phyloP scores from a whole-genome alignment of 2,888 invertebrate species.

The Apomyelois bistriatella region DNA sequence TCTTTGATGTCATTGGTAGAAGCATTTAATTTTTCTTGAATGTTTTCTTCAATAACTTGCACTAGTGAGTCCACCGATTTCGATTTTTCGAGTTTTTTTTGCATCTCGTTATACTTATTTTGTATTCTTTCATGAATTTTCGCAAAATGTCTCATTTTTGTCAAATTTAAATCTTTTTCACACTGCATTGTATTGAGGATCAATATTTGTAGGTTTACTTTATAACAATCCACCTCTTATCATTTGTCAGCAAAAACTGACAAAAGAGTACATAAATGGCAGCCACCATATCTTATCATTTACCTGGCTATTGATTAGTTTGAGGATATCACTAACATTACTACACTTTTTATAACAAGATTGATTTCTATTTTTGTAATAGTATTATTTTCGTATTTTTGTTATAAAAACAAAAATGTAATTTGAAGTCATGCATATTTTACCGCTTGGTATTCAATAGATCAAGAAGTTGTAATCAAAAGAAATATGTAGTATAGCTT shows the following conservation, averaged over 20 bases:
- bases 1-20: conserved; percentile 38
- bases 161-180: neutral
- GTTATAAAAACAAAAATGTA: too few species aligned
- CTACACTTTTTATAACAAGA: neutral
- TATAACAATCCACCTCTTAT: conserved; percentile 9
- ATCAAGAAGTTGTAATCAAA: too few species aligned
- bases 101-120: conserved; percentile 63
- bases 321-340: conserved; percentile 22
- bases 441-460: too few species aligned
- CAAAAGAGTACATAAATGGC: neutral
- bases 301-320: conserved; percentile 56
- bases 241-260: neutral
- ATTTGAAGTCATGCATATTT: too few species aligned
- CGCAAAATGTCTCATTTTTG: conserved; percentile 44
- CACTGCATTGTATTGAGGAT: conserved; percentile 4
- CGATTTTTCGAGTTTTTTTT: conserved; percentile 59
- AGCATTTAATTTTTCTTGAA: conserved; percentile 32
- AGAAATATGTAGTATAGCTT: too few species aligned
- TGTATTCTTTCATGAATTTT: conserved; percentile 60
- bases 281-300: conserved; percentile 46
- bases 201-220: neutral
- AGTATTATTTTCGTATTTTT: neutral
- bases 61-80: conserved; percentile 57
- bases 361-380: neutral
- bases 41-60: conserved; percentile 40